Percentiles rank a stretch among this genome's conserved stretches.
Conservation (phyloP, 2,113 vertebrate genomes). For the Hypomesus transpacificus region DNA sequence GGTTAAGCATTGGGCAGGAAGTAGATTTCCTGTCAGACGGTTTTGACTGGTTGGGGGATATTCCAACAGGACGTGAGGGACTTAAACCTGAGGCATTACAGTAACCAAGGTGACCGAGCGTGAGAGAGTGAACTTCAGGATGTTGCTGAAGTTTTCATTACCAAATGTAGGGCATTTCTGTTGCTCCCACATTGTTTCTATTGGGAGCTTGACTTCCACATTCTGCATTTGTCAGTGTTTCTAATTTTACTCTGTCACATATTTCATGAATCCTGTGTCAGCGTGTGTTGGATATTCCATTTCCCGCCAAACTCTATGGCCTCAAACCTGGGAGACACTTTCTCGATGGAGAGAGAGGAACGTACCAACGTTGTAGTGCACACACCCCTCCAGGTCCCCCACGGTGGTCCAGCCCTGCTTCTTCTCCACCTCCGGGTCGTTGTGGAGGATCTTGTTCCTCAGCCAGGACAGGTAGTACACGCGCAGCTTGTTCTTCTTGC, state of each 20-base stretch:
- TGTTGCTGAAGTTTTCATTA: background rate
- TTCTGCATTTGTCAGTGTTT: background rate
- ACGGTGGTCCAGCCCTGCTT: slow-evolving; percentile 98
- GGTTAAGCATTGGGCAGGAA: slow-evolving; percentile 13
- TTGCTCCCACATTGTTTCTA: background rate
- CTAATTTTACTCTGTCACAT: background rate
- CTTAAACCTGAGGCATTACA: slow-evolving; percentile 7
- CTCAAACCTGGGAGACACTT: too few relatives aligned
- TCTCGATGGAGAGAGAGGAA: slow-evolving; percentile 14
- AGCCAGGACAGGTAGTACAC: slow-evolving; percentile 99
- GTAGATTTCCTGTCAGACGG: background rate
- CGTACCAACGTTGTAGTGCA: slow-evolving; percentile 98
- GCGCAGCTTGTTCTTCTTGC: slow-evolving; percentile 97
- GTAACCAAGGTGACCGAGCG: slow-evolving; percentile 36
- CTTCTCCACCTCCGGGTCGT: slow-evolving; percentile 98
- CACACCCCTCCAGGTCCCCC: slow-evolving; percentile 93
- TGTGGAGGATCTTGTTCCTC: slow-evolving; percentile 98
- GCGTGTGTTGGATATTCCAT: background rate
- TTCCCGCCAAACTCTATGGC: background rate
- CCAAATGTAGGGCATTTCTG: slow-evolving; percentile 41
- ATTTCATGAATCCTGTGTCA: background rate
- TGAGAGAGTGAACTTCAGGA: slow-evolving; percentile 28
- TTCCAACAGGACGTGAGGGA: slow-evolving; percentile 57
- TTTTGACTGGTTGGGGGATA: slow-evolving; percentile 17
- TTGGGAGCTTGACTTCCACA: background rate